phyloP scores from a whole-genome alignment of 2,797 vertebrate species.

The Enteromius argenteus region DNA sequence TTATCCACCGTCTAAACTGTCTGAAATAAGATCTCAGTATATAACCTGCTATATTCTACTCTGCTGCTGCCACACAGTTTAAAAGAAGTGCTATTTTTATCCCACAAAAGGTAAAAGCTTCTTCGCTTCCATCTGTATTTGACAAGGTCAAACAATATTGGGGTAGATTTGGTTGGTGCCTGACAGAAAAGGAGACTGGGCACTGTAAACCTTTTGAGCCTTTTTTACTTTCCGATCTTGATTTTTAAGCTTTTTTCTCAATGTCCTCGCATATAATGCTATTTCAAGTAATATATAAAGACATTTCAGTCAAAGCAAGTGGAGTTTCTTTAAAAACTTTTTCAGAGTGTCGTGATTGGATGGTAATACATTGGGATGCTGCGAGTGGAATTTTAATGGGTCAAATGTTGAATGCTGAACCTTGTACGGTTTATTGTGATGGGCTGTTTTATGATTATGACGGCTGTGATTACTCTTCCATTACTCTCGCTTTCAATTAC shows the following conservation, averaged over 20 bases:
- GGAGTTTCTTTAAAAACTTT: conserved; percentile 5
- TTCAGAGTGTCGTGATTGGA: not conserved
- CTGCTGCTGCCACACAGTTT: not conserved
- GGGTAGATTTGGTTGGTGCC: conserved; percentile 1
- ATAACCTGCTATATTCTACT: not conserved
- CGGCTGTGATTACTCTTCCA: conserved; percentile 24
- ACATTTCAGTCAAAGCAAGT: not conserved
- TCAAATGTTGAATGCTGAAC: conserved; percentile 15
- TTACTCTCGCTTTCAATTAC: conserved; percentile 45
- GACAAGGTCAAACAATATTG: conserved; percentile 24
- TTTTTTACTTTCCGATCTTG: conserved; percentile 12
- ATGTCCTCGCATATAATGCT: not conserved
- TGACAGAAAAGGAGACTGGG: not conserved
- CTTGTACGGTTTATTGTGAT: conserved; percentile 30
- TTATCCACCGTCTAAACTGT: not conserved
- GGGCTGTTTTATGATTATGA: conserved; percentile 42
- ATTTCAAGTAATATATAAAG: not conserved
- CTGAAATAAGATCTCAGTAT: not conserved
- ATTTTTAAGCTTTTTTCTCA: conserved; percentile 3
- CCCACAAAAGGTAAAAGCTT: conserved; percentile 15
- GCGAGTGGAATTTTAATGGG: conserved; percentile 32
- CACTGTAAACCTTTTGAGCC: conserved; percentile 1
- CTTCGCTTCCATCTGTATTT: not conserved
- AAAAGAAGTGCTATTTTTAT: not conserved
- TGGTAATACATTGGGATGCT: not conserved